phyloP scores from a whole-genome alignment of 2,113 vertebrate genomes.

The Trinectes maculatus region DNA sequence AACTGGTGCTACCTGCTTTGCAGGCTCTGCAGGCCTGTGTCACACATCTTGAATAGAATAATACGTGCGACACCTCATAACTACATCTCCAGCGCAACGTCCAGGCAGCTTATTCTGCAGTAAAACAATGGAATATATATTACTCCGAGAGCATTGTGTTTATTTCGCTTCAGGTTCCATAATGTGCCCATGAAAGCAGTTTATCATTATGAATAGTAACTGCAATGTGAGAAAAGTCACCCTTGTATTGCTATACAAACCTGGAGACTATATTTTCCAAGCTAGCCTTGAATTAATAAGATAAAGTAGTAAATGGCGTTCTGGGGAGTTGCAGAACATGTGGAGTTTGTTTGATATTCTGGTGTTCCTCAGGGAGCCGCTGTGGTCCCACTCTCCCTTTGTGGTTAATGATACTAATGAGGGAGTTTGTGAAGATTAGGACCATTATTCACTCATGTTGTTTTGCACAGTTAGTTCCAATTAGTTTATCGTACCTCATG shows the following conservation, averaged over 20 bases:
- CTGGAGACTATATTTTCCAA: conserved; percentile 28
- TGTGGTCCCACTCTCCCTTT: conserved; percentile 40
- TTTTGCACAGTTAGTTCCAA: conserved; percentile 32
- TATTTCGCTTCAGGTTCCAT: conserved; percentile 59
- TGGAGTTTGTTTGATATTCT: conserved; percentile 35
- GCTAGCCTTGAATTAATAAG: conserved; percentile 49
- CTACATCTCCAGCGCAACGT: conserved; percentile 46
- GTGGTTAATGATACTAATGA: conserved; percentile 59
- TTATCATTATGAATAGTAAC: conserved; percentile 42
- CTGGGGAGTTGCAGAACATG: conserved; percentile 14
- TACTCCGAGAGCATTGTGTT: conserved; percentile 24
- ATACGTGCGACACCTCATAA: conserved; percentile 31
- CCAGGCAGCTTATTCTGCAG: conserved; percentile 47
- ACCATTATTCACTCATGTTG: conserved; percentile 20
- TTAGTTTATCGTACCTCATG: conserved; percentile 32
- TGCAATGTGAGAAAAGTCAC: conserved; percentile 40
- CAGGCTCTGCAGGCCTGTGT: conserved; percentile 58
- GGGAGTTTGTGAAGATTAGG: conserved; percentile 52
- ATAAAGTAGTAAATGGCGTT: conserved; percentile 20
- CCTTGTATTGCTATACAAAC: conserved; percentile 27
- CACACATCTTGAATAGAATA: conserved; percentile 57
- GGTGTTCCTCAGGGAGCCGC: conserved; percentile 23
- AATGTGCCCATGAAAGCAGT: conserved; percentile 54
- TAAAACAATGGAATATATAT: conserved; percentile 53
- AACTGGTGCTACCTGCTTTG: conserved; percentile 55